phyloP scores from a whole-genome alignment of 30 jellyfish, hydroid and myxozoan species.

The Chironex yamaguchii region DNA sequence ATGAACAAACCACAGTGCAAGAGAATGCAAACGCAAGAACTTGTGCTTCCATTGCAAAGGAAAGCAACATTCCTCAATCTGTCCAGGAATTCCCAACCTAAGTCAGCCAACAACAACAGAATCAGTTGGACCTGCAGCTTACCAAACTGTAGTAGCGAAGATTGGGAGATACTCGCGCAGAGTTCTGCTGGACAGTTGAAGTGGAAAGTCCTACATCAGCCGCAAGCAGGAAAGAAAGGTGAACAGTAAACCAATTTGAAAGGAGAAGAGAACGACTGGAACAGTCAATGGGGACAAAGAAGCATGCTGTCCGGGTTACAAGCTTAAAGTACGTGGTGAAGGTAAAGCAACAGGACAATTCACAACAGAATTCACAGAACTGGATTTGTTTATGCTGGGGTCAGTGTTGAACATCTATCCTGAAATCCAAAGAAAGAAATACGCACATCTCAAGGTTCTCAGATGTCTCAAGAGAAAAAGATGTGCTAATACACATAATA shows the following conservation, averaged over 20 bases:
- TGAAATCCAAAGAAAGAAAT: slow-evolving; percentile 21
- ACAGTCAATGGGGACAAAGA: slow-evolving; percentile 52
- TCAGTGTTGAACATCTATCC: slow-evolving; percentile 45
- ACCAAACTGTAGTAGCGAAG: slow-evolving; percentile 22
- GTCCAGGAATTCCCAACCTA: neutral
- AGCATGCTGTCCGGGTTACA: slow-evolving; percentile 26
- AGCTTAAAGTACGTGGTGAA: slow-evolving; percentile 27
- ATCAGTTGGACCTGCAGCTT: slow-evolving; percentile 34
- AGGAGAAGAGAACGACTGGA: slow-evolving; percentile 32
- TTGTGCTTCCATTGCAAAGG: slow-evolving; percentile 49
- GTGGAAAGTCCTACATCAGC: slow-evolving; percentile 53
- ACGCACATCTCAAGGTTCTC: slow-evolving; percentile 52
- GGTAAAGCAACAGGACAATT: slow-evolving; percentile 36
- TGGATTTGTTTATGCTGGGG: slow-evolving; percentile 37
- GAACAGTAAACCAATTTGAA: neutral
- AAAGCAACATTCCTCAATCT: slow-evolving; percentile 46
- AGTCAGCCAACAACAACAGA: neutral
- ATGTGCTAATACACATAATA: slow-evolving; percentile 19
- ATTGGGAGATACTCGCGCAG: too few relatives aligned
- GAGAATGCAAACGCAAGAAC: slow-evolving; percentile 42
- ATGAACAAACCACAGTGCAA: slow-evolving; percentile 20
- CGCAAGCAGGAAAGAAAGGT: slow-evolving; percentile 31
- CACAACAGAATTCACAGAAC: slow-evolving; percentile 39
- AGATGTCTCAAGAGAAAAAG: slow-evolving; percentile 17
- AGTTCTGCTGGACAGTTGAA: slow-evolving; percentile 54